phyloP scores from a whole-genome alignment of 1,140 invertebrate genomes.

The Asobara japonica region DNA sequence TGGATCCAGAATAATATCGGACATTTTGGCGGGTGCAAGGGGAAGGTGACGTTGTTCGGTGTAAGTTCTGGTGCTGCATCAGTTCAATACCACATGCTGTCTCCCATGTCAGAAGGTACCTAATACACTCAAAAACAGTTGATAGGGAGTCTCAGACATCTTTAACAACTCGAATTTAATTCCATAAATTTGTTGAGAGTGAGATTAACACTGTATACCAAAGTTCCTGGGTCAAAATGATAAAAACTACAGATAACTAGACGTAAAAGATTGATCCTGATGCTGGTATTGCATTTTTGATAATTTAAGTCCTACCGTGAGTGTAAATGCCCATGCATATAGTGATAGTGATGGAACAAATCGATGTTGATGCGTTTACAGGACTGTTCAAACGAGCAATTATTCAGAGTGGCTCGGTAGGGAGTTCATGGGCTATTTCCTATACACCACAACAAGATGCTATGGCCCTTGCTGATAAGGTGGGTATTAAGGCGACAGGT shows the following conservation, averaged over 20 bases:
- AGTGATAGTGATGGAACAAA: no score
- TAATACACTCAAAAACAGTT: slow-evolving; percentile 28
- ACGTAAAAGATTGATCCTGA: no score
- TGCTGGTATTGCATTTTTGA: no score
- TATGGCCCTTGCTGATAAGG: slow-evolving; percentile 70
- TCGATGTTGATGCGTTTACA: no score
- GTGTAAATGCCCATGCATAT: no score
- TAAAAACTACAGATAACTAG: no score
- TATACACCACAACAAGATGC: slow-evolving; percentile 71
- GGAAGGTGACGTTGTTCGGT: slow-evolving; percentile 82
- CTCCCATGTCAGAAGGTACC: slow-evolving; percentile 69
- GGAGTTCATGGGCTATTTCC: slow-evolving; percentile 77
- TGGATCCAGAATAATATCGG: slow-evolving; percentile 71
- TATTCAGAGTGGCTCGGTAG: slow-evolving; percentile 78
- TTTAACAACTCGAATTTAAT: no score
- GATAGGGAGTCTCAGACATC: slow-evolving; percentile 47
- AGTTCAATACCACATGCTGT: slow-evolving; percentile 66
- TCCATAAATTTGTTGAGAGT: no score
- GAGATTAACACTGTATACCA: no score
- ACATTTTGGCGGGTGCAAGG: slow-evolving; percentile 78
- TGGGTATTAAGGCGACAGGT: slow-evolving; percentile 68
- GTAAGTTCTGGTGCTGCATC: slow-evolving; percentile 73
- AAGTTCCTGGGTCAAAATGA: no score
- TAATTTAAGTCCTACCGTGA: no score
- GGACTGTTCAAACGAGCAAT: slow-evolving; percentile 78